phyloP scores from a whole-genome alignment of 23 tunicate genomes.

The Trididemnum miniatum region DNA sequence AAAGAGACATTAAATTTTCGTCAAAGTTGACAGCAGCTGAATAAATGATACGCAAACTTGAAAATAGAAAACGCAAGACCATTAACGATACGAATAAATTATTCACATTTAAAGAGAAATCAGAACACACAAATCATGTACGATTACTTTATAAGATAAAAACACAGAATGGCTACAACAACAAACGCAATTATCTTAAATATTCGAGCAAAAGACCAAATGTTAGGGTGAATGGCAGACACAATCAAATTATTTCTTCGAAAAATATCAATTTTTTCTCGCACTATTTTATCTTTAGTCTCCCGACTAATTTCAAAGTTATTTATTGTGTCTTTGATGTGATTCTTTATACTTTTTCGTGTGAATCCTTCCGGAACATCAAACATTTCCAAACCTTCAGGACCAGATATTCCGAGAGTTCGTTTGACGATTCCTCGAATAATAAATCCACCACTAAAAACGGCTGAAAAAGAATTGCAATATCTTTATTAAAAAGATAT shows the following conservation, averaged over 20 bases:
- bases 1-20: too few species aligned
- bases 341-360: constrained; percentile 40
- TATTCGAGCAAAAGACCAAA: constrained; percentile 38
- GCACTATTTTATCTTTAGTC: constrained; percentile 56
- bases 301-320: constrained; percentile 31
- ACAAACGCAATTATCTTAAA: constrained; percentile 17
- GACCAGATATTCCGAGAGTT: constrained; percentile 47
- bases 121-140: too few species aligned
- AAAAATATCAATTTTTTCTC: constrained; percentile 67
- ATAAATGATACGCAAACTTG: too few species aligned
- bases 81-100: too few species aligned
- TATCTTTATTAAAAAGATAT: too few species aligned
- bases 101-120: too few species aligned
- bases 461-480: constrained; percentile 49
- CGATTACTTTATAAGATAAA: neutral
- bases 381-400: constrained; percentile 42
- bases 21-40: too few species aligned
- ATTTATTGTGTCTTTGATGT: constrained; percentile 56
- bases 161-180: neutral
- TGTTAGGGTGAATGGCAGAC: constrained; percentile 38
- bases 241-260: constrained; percentile 52
- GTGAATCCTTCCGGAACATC: constrained; percentile 23
- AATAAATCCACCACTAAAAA: constrained; percentile 68
- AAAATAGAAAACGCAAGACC: too few species aligned
- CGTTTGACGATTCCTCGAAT: constrained; percentile 33